Evolutionary conservation across 2,113 vertebrate genomes (phyloP), one percentile per base, ranked within the genome.

Genomic region (Craseonycteris thonglongyai): DNA sequence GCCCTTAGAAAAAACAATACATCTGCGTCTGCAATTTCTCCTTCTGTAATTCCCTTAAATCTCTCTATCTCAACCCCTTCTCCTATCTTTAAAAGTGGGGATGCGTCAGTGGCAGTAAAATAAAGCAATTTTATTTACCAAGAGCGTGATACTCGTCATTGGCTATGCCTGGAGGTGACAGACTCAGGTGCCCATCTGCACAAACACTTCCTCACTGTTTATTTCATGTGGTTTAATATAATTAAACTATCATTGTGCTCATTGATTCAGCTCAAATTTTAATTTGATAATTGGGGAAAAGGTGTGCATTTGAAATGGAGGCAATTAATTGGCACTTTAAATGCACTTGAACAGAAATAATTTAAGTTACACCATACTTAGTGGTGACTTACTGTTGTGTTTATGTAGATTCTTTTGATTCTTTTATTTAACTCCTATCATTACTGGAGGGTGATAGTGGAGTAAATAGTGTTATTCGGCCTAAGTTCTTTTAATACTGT

Each of bases 221-320:
- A 78, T 95, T 98, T 97, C 92, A 93, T 97, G 97, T 63, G 96
- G 96, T 88, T 97, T 97, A 96, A 97, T 97, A 97, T 97, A 97
- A 97, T 97, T 96, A 97, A 97, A 96, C 61, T 93, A 93, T 94
- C 63, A 8, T 95, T 98, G 75, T 58, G 88, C 96, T 97, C 96
- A 96, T 95, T 96, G 93, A 94, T 97, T 98, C 97, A 97, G 93
- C 76, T 96, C 65, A 95, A 96, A 97, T 96, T 86, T 97, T 97
- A 97, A 96, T 98, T 97, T 97, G 95, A 95, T 98, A 96, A 97
- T 88, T 98, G 95, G 88, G 96, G 63, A 15, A 98, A 98, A 98
- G 14, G 76, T 97, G 89, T 76, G 42, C 75, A 54, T 93, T 96
- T 85, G 95, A 97, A 97, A 96, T 94, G 96, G 95, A 95, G 83